These are phyloP conservation scores for Mycetomoellerius zeteki DNA, from an alignment of 1,140 invertebrate species.

Conservation along the genomic window DNA sequence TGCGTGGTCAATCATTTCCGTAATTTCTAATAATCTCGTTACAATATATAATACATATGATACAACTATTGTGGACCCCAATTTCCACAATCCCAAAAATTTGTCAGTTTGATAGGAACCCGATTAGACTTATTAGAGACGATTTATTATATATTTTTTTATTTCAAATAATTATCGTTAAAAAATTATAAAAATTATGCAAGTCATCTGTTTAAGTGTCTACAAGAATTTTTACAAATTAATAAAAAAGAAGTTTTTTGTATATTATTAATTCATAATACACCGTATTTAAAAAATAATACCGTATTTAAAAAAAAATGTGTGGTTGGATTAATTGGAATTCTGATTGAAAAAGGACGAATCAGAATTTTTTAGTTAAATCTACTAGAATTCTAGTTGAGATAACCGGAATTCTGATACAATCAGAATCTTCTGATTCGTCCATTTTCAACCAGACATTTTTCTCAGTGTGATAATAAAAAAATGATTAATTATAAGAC, in stretches of 20 bases:
- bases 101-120: not conserved
- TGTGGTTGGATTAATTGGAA: no score
- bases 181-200: not conserved
- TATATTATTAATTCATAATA: not conserved
- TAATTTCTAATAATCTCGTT: slow-evolving; percentile 23
- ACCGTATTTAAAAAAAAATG: no score
- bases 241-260: not conserved
- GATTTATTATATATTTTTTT: not conserved
- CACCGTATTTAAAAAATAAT: no score
- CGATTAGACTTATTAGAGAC: not conserved
- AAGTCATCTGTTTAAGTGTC: not conserved
- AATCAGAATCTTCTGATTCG: no score
- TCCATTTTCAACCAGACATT: no score
- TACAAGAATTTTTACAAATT: not conserved
- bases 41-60: not conserved
- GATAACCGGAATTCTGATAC: no score
- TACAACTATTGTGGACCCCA: not conserved
- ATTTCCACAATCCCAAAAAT: slow-evolving; percentile 17
- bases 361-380: no score
- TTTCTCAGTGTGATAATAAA: not conserved
- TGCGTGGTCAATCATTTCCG: not conserved
- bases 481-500: not conserved
- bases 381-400: no score
- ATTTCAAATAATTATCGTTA: not conserved
- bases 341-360: no score